Percentiles rank a stretch among this genome's conserved stretches.
Conservation (phyloP, 2,888 invertebrate genomes). For the Onchidella celtica region DNA sequence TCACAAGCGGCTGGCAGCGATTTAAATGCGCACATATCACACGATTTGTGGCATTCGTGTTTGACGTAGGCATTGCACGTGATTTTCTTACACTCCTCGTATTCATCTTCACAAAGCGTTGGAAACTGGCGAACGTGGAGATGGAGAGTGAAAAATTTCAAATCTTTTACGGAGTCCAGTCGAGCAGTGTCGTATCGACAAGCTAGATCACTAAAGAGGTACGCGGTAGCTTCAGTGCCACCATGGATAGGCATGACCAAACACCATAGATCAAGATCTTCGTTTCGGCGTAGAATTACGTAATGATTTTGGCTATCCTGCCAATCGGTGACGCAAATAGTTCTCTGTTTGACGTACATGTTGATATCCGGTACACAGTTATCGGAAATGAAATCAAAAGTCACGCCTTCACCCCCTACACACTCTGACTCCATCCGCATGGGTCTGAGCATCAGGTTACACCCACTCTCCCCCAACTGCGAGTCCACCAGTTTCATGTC, state of each 20-base stretch:
- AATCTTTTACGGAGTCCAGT: background rate
- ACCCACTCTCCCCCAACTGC: conserved; percentile 59
- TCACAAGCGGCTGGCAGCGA: conserved; percentile 60
- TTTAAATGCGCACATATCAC: conserved; percentile 63
- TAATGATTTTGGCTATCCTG: conserved; percentile 59
- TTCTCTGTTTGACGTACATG: conserved; percentile 62
- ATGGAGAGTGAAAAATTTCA: conserved; percentile 58
- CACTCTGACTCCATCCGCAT: conserved; percentile 75
- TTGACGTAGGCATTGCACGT: conserved; percentile 61
- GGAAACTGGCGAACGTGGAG: conserved; percentile 59
- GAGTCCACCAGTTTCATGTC: conserved; percentile 64
- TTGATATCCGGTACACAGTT: conserved; percentile 61
- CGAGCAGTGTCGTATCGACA: conserved; percentile 49
- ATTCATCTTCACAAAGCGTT: conserved; percentile 72
- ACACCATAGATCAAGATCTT: conserved; percentile 62
- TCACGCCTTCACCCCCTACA: conserved; percentile 69
- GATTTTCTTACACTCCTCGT: conserved; percentile 62
- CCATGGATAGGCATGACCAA: conserved; percentile 57
- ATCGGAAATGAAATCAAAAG: conserved; percentile 64
- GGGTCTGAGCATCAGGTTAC: conserved; percentile 70
- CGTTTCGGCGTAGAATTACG: conserved; percentile 58
- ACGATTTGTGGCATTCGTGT: conserved; percentile 69
- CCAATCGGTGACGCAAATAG: conserved; percentile 67
- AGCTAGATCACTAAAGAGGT: conserved; percentile 65
- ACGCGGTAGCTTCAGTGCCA: conserved; percentile 36